Evolutionary conservation across 2,797 vertebrate species (phyloP).

Genomic region (Threskiornis aethiopicus): DNA sequence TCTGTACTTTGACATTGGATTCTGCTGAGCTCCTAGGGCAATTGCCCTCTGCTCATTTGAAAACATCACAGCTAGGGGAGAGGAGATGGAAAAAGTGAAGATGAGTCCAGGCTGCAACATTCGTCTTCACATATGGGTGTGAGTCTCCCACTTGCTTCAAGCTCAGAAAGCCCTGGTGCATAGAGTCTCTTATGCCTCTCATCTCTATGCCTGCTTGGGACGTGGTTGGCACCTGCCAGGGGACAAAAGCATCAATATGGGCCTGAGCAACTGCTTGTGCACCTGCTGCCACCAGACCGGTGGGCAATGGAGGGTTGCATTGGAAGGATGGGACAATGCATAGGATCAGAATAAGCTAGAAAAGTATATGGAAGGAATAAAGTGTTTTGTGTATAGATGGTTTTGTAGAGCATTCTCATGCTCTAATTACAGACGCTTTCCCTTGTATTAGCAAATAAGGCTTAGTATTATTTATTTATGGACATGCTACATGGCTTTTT

Average conservation of each 20-base stretch:
- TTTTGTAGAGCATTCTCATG: background rate
- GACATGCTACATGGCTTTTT: background rate
- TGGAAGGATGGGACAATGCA: background rate
- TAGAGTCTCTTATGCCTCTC: background rate
- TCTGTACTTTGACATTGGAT: background rate
- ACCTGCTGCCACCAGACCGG: background rate
- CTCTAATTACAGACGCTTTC: background rate
- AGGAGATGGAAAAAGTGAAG: background rate
- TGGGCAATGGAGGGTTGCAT: background rate
- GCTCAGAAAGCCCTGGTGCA: background rate
- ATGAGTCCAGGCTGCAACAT: background rate
- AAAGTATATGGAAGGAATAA: background rate
- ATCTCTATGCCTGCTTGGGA: background rate
- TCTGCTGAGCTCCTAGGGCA: background rate
- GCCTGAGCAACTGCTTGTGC: background rate
- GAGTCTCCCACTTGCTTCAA: background rate
- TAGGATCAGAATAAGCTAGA: background rate
- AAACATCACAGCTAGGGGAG: background rate
- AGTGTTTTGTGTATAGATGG: background rate
- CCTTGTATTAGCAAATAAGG: background rate
- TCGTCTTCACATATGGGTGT: background rate
- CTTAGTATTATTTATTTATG: background rate
- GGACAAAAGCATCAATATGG: fast-evolving
- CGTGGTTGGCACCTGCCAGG: background rate
- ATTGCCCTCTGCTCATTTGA: background rate